phyloP scores from a whole-genome alignment of 2,113 vertebrate genomes.

The Grantiella picta region DNA sequence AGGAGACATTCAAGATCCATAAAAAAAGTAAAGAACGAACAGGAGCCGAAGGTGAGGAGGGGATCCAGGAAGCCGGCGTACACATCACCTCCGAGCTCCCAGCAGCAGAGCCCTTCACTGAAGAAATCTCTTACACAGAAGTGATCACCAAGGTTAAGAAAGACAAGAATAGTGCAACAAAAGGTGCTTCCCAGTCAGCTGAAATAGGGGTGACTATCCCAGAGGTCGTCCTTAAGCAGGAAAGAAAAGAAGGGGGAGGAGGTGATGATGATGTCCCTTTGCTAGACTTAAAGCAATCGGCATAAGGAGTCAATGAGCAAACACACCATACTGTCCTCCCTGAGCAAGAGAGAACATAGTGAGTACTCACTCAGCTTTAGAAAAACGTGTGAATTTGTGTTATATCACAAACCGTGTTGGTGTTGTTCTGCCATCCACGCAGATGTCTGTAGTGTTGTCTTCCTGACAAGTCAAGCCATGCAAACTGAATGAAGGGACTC shows the following conservation, averaged over 20 bases:
- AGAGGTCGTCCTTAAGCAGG: constrained; percentile 72
- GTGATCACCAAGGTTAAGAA: constrained; percentile 81
- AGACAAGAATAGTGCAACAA: constrained; percentile 70
- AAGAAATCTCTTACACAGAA: constrained; percentile 79
- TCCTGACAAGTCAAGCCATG: not conserved
- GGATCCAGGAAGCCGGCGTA: constrained; percentile 67
- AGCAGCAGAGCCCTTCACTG: constrained; percentile 76
- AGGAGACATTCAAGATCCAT: constrained; percentile 84
- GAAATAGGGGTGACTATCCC: constrained; percentile 48
- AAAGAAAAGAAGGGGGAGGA: constrained; percentile 73
- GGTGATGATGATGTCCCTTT: constrained; percentile 66
- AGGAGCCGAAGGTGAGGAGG: constrained; percentile 82
- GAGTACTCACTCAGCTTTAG: not conserved
- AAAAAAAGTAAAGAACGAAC: constrained; percentile 83
- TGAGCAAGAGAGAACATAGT: not conserved
- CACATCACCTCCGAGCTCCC: constrained; percentile 54
- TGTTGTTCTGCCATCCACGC: not conserved
- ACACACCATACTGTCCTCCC: not conserved
- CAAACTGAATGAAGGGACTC: not conserved
- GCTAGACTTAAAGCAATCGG: constrained; percentile 86
- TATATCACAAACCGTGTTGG: not conserved
- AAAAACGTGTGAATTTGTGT: not conserved
- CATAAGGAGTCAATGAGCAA: constrained; percentile 48
- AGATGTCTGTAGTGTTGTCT: not conserved
- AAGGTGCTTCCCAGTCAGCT: constrained; percentile 55